These are phyloP conservation scores for Hyposoter didymator DNA, from an alignment of 2,888 invertebrate species.

Conservation along the genomic window DNA sequence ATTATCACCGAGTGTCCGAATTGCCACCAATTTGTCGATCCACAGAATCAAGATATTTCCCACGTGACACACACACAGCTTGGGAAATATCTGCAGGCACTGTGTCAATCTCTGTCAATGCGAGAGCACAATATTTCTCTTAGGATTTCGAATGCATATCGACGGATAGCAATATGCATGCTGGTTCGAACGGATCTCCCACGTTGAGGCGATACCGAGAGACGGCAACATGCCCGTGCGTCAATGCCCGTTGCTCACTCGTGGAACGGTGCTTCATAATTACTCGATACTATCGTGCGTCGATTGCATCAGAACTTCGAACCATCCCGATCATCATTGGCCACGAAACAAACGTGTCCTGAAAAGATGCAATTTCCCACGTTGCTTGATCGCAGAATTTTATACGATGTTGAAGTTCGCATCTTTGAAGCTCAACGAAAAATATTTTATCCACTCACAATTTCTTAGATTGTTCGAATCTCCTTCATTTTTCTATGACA, in stretches of 20 bases:
- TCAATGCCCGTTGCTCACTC: slow-evolving; percentile 26
- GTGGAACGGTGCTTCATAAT: slow-evolving; percentile 63
- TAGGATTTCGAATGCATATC: slow-evolving; percentile 42
- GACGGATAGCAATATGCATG: slow-evolving; percentile 17
- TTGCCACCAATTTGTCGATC: not conserved
- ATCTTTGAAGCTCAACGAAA: too few species aligned
- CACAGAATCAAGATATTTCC: slow-evolving; percentile 44
- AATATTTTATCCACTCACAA: too few species aligned
- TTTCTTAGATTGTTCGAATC: too few species aligned
- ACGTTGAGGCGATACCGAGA: slow-evolving; percentile 1
- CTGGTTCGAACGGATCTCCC: not conserved
- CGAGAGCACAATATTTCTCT: slow-evolving; percentile 52
- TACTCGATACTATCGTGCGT: slow-evolving; percentile 39
- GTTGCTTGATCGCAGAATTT: too few species aligned
- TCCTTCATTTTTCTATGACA: too few species aligned
- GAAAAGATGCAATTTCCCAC: not conserved
- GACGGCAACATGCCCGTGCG: slow-evolving; percentile 11
- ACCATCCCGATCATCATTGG: not conserved
- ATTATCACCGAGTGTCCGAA: slow-evolving; percentile 26
- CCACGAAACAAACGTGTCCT: not conserved
- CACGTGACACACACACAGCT: slow-evolving; percentile 31
- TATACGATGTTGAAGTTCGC: too few species aligned
- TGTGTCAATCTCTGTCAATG: slow-evolving; percentile 60
- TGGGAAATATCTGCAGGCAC: slow-evolving; percentile 29
- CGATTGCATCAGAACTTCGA: slow-evolving; percentile 10